phyloP scores from a whole-genome alignment of 64 coral and sea anemone species.

The Stylophora pistillata region DNA sequence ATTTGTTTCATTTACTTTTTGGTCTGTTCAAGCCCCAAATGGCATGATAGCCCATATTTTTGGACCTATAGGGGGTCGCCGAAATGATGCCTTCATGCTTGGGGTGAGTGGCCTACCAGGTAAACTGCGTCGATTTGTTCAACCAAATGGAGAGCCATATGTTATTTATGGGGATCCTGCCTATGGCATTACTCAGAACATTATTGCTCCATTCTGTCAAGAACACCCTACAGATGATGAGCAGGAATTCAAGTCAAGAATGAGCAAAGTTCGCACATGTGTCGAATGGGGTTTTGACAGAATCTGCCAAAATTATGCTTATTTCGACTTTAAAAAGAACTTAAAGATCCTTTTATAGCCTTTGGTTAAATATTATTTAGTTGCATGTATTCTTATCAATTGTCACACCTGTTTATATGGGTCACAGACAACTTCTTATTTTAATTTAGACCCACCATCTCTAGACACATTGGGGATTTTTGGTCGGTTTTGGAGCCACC shows the following conservation, averaged over 20 bases:
- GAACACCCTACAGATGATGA: conserved; percentile 59
- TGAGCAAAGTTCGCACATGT: conserved; percentile 53
- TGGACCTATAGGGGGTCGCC: conserved; percentile 41
- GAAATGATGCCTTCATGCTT: conserved; percentile 62
- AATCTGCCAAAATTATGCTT: conserved; percentile 47
- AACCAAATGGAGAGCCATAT: conserved; percentile 62
- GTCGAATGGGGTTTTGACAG: conserved; percentile 68
- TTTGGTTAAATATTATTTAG: conserved; percentile 65
- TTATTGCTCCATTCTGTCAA: conserved; percentile 54
- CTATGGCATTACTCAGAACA: conserved; percentile 64
- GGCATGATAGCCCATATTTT: conserved; percentile 63
- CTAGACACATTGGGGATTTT: too few relatives aligned
- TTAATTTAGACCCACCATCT: conserved; percentile 7
- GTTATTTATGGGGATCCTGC: conserved; percentile 69
- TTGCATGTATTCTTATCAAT: conserved; percentile 52
- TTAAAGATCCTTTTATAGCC: conserved; percentile 38
- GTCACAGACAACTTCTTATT: conserved; percentile 10
- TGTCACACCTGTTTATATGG: conserved; percentile 49
- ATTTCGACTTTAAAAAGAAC: conserved; percentile 48
- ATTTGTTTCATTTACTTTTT: conserved; percentile 52
- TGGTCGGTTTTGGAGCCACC: too few relatives aligned
- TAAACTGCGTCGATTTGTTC: conserved; percentile 47
- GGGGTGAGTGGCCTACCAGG: conserved; percentile 36
- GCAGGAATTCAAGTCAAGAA: conserved; percentile 61
- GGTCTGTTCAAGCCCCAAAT: conserved; percentile 61